A percentile compares a stretch with the other conserved stretches of the same genome.
Evolutionary conservation across 1,140 invertebrate species (phyloP).

Genomic region (Pseudachorutes palmiensis): DNA sequence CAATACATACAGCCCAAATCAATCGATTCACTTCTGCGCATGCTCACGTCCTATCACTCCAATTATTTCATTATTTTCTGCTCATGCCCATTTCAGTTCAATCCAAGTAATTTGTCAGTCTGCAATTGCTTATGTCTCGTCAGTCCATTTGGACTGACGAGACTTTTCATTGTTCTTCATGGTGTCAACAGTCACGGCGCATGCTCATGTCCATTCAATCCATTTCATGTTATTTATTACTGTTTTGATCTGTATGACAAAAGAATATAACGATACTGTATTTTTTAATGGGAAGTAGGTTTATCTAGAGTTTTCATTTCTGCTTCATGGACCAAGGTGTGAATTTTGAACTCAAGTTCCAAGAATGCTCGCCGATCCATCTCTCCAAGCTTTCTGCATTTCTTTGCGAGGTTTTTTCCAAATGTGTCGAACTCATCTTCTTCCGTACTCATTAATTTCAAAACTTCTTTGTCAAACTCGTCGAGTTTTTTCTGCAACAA

Average conservation of each 20-base stretch:
- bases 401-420: constrained; percentile 3
- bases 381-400: not conserved
- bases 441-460: not conserved
- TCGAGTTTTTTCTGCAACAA: constrained; percentile 5
- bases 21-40: not conserved
- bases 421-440: constrained; percentile 11
- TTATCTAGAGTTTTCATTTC: constrained; percentile 11
- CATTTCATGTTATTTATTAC: not conserved
- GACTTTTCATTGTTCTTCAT: too few relatives aligned
- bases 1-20: not conserved
- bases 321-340: not conserved
- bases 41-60: not conserved
- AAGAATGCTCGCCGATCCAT: not conserved
- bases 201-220: not conserved
- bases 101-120: not conserved
- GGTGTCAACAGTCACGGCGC: not conserved
- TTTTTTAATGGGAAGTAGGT: not conserved
- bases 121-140: not conserved
- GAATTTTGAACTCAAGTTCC: not conserved
- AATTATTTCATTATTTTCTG: not conserved
- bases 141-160: too few relatives aligned
- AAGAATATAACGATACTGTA: constrained; percentile 8
- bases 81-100: too few relatives aligned
- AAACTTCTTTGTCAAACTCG: not conserved
- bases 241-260: not conserved